Conservation (phyloP, 2,797 vertebrate species). For the Crocidura indochinensis region DNA sequence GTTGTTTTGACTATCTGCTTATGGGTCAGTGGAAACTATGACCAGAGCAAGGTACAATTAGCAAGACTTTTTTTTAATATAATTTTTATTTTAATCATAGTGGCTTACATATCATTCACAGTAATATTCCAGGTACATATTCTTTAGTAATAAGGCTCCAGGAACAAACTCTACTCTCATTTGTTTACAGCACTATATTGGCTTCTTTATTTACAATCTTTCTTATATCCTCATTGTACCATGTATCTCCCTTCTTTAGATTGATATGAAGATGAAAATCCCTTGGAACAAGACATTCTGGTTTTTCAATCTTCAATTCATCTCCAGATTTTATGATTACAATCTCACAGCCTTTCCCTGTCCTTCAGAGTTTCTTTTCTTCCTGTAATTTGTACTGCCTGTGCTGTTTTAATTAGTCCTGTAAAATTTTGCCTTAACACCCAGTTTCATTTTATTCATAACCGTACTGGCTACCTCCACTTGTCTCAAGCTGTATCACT, state of each 20-base stretch:
- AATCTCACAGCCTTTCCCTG: conserved; percentile 45
- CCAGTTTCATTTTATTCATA: not conserved
- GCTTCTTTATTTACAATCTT: not conserved
- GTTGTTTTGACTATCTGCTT: conserved; percentile 32
- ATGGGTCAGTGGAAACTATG: not conserved
- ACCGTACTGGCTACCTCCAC: not conserved
- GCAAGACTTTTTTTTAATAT: not conserved
- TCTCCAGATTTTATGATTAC: conserved; percentile 46
- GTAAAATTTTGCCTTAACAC: not conserved
- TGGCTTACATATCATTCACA: too few relatives aligned
- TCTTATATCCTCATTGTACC: not conserved
- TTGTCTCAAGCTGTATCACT: not conserved
- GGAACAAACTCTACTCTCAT: not conserved
- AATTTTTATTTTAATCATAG: too few relatives aligned
- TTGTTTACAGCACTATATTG: not conserved
- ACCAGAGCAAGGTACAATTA: not conserved
- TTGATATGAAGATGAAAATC: not conserved
- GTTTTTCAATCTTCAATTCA: not conserved
- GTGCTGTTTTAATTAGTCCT: conserved; percentile 42
- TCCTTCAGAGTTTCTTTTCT: not conserved
- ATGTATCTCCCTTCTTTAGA: not conserved
- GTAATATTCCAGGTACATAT: too few relatives aligned
- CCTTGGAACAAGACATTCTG: conserved; percentile 14
- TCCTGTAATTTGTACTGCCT: conserved; percentile 48
- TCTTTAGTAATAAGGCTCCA: not conserved